Evolutionary conservation across 2,888 invertebrate species (phyloP), one percentile per base, ranked within the genome.

Genomic region (Gasteruption jaculator): DNA sequence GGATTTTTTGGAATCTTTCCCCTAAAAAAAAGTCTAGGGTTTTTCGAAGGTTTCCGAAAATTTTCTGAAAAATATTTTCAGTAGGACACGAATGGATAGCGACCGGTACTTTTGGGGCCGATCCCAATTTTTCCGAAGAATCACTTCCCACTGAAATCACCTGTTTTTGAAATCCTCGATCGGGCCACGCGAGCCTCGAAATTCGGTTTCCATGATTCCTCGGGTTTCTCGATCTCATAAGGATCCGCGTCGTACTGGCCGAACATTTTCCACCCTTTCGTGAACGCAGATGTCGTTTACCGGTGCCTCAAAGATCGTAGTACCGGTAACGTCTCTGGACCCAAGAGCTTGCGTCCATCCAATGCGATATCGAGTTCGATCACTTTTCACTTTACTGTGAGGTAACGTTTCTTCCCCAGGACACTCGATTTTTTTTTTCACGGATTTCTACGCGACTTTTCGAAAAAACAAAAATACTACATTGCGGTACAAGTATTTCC

Each of bases 241-340:
- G 57, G 57, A 19, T 61, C 58, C 12, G 45, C n/a, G 24, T 55
- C 53, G 38, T 57, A 50, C 45, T 59, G 48, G 20, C 56, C 48
- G 42, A 62, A 34, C 65, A 64, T 66, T 21, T 37, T 47, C 21
- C 12, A 24, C 12, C 11, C 11, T 5, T 15, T 5, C 15, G 8
- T 20, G n/a, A 3, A 8, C 20, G 24, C n/a, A n/a, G n/a, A 19
- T 11, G 4, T 11, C 11, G n/a, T 14, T 21, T 19, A 6, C 2
- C 12, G n/a, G 8, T 5, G 18, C 11, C n/a, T 6, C 18, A 4
- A 2, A n/a, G n/a, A n/a, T n/a, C n/a, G n/a, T n/a, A n/a, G n/a
- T n/a, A n/a, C 45, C 35, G 53, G 33, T 52, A 47, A 37, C 50
- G 52, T 48, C 53, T 51, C 20, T 45, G 44, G 31, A 42, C 49